Base-by-base conservation (phyloP, 2,888 invertebrate genomes). In the Cryptosula pallasiana region DNA sequence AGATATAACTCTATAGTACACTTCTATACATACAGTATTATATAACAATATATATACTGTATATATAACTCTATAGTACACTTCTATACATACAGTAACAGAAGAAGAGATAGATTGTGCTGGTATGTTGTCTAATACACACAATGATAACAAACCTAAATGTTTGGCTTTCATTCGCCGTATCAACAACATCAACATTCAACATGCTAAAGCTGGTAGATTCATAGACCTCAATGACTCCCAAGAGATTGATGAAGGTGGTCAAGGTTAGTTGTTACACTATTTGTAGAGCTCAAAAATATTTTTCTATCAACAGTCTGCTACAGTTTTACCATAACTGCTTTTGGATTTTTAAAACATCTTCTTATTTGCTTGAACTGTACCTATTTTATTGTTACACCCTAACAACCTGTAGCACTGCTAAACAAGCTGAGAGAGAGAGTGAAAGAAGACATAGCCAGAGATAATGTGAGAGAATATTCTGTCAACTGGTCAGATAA, bases 401-500 rank as follows among this genome's bases (percentile, higher is more conserved):
- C n/a, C n/a, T n/a, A n/a, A n/a, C n/a, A n/a, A n/a, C n/a, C n/a
- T n/a, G n/a, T n/a, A 45, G 45, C 5, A 13, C 45, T 45, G 5
- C 16, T 45, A 45, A 13, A 5, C 45, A 45, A 45, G 45, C 45
- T 45, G 45, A 45, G 9, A 13, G 9, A 45, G 45, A 45, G 16
- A 16, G 45, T 45, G 45, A 45, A 45, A 16, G 45, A 5, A 5
- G 71, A 71, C 9, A 55, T 75, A 25, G 55, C 70, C 0, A 45
- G 35, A 1, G 69, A 63, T 27, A 69, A 55, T 5, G 71, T 71
- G 63, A 55, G 20, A 32, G 69, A n/a, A n/a, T n/a, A 71, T 34
- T 55, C 23, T 16, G 16, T 29, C 35, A 36, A 29, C 55, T 69
- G 69, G 69, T 20, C 32, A 1, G 35, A 32, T 16, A 16, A 69